These are phyloP conservation scores for Vicugna pacos DNA, from an alignment of 2,113 vertebrate species.

Conservation along the genomic window DNA sequence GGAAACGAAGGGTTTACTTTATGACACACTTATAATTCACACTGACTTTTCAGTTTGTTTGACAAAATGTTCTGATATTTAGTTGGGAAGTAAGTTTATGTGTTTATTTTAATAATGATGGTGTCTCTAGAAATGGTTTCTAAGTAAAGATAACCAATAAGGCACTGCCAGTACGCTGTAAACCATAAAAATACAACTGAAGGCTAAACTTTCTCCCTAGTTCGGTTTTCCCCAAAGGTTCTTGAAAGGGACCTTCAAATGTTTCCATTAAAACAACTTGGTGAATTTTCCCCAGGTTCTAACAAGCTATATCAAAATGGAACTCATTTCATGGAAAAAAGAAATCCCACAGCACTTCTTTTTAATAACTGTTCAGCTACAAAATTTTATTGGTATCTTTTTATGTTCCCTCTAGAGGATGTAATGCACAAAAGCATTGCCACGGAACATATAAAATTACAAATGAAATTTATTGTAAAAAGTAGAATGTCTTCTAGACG, in stretches of 20 bases:
- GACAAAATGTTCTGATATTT: not conserved
- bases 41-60: not conserved
- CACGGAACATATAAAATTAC: conserved; percentile 98
- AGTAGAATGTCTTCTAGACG: conserved; percentile 91
- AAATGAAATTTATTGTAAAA: conserved; percentile 96
- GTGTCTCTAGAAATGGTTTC: not conserved
- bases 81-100: not conserved
- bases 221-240: conserved; percentile 48
- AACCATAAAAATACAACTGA: not conserved
- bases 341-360: conserved; percentile 91
- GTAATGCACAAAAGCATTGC: conserved; percentile 98
- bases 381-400: conserved; percentile 98
- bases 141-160: not conserved
- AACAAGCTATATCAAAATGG: conserved; percentile 79
- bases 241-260: conserved; percentile 22
- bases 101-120: not conserved
- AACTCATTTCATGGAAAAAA: conserved; percentile 85
- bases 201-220: not conserved
- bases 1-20: conserved; percentile 38
- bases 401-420: conserved; percentile 93
- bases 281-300: conserved; percentile 38
- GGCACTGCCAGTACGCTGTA: not conserved
- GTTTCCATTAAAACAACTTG: conserved; percentile 54
- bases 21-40: not conserved
- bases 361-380: conserved; percentile 99